phyloP scores from a whole-genome alignment of 2,888 invertebrate species.

The Steromphala cineraria region DNA sequence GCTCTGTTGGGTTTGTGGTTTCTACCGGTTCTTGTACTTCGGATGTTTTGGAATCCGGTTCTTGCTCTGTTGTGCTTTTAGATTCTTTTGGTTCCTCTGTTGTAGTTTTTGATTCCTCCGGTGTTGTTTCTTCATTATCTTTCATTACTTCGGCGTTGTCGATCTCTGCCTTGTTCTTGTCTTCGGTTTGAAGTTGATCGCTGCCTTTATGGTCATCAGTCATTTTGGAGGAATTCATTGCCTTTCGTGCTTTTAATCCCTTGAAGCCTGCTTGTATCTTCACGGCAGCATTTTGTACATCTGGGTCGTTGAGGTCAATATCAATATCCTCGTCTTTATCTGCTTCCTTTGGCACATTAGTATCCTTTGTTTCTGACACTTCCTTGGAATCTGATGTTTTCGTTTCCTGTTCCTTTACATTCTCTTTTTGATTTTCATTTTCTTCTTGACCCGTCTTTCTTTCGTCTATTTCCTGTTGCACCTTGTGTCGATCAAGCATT shows the following conservation, averaged over 20 bases:
- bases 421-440: neutral
- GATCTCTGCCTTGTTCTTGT: too few relatives aligned
- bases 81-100: too few relatives aligned
- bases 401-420: neutral
- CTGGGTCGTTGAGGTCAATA: conserved; percentile 12
- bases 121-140: too few relatives aligned
- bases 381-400: neutral
- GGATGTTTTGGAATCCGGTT: too few relatives aligned
- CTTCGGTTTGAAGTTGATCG: too few relatives aligned
- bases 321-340: neutral
- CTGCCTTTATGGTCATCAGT: too few relatives aligned
- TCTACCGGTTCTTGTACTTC: too few relatives aligned
- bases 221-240: too few relatives aligned
- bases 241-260: neutral
- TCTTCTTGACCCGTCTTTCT: neutral
- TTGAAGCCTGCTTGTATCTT: neutral
- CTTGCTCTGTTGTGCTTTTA: too few relatives aligned
- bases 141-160: too few relatives aligned
- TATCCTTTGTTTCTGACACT: neutral
- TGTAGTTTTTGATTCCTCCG: too few relatives aligned
- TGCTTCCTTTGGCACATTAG: neutral
- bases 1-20: too few relatives aligned
- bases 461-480: neutral
- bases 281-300: conserved; percentile 21
- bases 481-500: neutral